phyloP scores from a whole-genome alignment of 2,113 vertebrate species.

The Vicugna pacos region DNA sequence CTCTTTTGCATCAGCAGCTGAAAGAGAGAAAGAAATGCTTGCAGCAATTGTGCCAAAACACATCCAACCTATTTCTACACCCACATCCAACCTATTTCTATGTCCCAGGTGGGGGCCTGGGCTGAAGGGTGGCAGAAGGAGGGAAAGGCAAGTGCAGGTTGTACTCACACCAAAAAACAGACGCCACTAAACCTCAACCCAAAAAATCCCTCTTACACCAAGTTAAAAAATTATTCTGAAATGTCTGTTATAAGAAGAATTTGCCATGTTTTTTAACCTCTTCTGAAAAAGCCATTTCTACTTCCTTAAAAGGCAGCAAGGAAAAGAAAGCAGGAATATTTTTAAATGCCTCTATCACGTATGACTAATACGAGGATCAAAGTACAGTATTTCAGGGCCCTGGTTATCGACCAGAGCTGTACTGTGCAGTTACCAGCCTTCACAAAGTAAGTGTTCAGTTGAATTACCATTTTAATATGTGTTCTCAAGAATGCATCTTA shows the following conservation, averaged over 20 bases:
- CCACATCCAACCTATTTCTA: not conserved
- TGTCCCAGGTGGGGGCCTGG: not conserved
- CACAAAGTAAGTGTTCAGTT: not conserved
- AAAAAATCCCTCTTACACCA: not conserved
- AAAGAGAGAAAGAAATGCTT: constrained; percentile 78
- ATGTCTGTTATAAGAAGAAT: constrained; percentile 4
- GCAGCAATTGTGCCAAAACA: not conserved
- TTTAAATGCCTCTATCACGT: not conserved
- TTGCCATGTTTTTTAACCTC: not conserved
- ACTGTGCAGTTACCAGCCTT: not conserved
- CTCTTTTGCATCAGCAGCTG: constrained; percentile 95
- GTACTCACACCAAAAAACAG: not conserved
- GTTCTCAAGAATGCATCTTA: not conserved
- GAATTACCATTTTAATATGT: constrained; percentile 47
- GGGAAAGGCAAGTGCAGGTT: not conserved
- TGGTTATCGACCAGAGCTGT: not conserved
- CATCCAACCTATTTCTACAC: not conserved
- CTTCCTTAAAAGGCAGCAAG: not conserved
- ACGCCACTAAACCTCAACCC: not conserved
- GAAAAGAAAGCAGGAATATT: not conserved
- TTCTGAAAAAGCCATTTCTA: constrained; percentile 27
- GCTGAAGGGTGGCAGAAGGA: not conserved
- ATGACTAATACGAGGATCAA: not conserved
- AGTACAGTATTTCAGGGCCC: not conserved
- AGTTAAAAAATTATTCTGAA: not conserved